Conservation (phyloP, 2,888 invertebrate species). For the Drosophila quinaria region DNA sequence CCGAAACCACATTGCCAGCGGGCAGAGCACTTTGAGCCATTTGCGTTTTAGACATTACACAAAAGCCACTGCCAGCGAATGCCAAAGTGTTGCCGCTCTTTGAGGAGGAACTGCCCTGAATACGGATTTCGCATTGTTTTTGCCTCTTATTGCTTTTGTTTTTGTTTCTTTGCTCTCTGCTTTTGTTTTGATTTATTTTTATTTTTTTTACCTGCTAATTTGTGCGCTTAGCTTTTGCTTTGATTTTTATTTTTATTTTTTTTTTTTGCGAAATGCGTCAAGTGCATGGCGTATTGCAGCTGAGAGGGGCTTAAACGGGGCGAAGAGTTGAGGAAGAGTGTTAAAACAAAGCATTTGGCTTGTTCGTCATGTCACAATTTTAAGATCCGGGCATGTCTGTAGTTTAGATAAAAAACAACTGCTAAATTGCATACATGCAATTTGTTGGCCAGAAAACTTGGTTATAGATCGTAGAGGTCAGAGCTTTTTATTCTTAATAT, state of each 20-base stretch:
- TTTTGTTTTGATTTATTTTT: conserved; percentile 8
- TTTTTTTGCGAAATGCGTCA: conserved; percentile 49
- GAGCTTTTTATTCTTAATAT: not conserved
- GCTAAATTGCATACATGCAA: not conserved
- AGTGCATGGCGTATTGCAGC: conserved; percentile 42
- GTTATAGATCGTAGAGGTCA: not conserved
- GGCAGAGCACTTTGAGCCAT: conserved; percentile 65
- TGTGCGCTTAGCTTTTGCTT: conserved; percentile 58
- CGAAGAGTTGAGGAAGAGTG: not conserved
- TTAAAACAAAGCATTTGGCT: conserved; percentile 15
- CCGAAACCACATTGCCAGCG: not conserved
- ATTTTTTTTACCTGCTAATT: conserved; percentile 64
- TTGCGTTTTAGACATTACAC: conserved; percentile 75
- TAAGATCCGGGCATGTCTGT: conserved; percentile 49
- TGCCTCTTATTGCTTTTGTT: not conserved
- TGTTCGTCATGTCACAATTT: conserved; percentile 38
- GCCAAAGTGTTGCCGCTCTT: conserved; percentile 69
- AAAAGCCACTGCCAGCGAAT: conserved; percentile 74
- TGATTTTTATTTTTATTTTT: conserved; percentile 2
- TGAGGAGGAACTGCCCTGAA: conserved; percentile 79
- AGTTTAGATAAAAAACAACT: conserved; percentile 5
- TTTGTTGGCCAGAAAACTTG: not conserved
- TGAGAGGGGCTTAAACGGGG: not conserved
- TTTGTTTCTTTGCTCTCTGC: conserved; percentile 6
- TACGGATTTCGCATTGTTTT: conserved; percentile 77